Evolutionary conservation across 2,113 vertebrate genomes (phyloP).

Genomic region (Rousettus leschenaultii): DNA sequence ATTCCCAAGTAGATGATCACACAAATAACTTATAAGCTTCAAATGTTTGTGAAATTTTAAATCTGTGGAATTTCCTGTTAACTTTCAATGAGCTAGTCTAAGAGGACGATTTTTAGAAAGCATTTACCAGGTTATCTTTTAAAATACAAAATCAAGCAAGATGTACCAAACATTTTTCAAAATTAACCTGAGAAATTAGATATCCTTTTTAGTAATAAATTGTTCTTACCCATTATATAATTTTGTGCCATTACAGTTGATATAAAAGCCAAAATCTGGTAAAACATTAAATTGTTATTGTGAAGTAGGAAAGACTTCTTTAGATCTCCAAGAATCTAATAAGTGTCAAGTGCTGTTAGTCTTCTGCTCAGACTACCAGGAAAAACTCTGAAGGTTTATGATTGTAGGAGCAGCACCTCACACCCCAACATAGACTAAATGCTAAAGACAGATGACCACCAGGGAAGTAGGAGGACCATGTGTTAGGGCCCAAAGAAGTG

Average conservation of each 20-base stretch:
- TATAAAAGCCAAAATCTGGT: neutral
- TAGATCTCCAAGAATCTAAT: neutral
- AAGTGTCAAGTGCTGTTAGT: neutral
- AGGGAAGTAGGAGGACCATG: neutral
- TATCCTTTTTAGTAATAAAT: neutral
- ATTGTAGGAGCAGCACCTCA: neutral
- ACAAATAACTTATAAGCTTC: neutral
- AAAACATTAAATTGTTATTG: neutral
- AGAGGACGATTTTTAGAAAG: slow-evolving; percentile 10
- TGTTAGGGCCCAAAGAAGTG: neutral
- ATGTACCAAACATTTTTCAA: neutral
- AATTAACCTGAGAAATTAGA: neutral
- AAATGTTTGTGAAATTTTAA: neutral
- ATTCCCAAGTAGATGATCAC: neutral
- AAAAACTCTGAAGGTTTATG: neutral
- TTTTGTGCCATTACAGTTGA: neutral
- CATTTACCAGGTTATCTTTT: slow-evolving; percentile 16
- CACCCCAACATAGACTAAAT: neutral
- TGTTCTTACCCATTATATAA: neutral
- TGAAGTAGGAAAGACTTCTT: neutral
- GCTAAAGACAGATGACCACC: neutral
- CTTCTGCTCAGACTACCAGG: neutral
- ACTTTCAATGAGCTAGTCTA: slow-evolving; percentile 9
- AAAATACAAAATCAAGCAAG: neutral
- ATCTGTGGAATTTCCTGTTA: neutral